Evolutionary conservation across 2,888 invertebrate species (phyloP).

Genomic region (Tromatobia lineatoria): DNA sequence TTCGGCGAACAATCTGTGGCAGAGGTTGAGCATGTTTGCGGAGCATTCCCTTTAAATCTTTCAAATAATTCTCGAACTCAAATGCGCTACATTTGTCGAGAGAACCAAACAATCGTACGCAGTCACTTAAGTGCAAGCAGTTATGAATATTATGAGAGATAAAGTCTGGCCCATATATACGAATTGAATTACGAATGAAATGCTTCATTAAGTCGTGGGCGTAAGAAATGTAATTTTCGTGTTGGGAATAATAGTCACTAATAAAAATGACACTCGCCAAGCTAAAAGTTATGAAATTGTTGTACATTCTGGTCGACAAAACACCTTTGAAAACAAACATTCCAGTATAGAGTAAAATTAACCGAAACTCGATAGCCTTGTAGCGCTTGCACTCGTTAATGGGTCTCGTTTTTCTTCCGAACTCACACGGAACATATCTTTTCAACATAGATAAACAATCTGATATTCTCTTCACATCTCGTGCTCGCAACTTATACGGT

Average conservation of each 20-base stretch:
- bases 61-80: slow-evolving; percentile 76
- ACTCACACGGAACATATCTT: slow-evolving; percentile 71
- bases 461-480: slow-evolving; percentile 50
- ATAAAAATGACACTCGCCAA: slow-evolving; percentile 48
- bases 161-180: slow-evolving; percentile 72
- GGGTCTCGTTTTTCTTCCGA: slow-evolving; percentile 70
- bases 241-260: slow-evolving; percentile 46
- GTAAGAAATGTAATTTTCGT: slow-evolving; percentile 54
- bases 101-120: slow-evolving; percentile 72
- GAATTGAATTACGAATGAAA: slow-evolving; percentile 40
- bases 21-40: slow-evolving; percentile 41
- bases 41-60: slow-evolving; percentile 39
- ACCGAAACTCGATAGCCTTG: slow-evolving; percentile 71
- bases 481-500: slow-evolving; percentile 53
- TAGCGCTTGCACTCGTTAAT: slow-evolving; percentile 66
- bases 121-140: slow-evolving; percentile 75
- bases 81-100: slow-evolving; percentile 78
- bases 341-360: slow-evolving; percentile 64
- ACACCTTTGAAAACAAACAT: slow-evolving; percentile 63
- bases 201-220: slow-evolving; percentile 50
- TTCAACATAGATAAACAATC: slow-evolving; percentile 35
- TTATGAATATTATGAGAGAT: slow-evolving; percentile 78
- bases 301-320: slow-evolving; percentile 60
- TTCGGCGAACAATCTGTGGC: slow-evolving; percentile 58
- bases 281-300: slow-evolving; percentile 69